phyloP scores from a whole-genome alignment of 2,113 vertebrate genomes.

The Boulengeromyrus knoepffleri region DNA sequence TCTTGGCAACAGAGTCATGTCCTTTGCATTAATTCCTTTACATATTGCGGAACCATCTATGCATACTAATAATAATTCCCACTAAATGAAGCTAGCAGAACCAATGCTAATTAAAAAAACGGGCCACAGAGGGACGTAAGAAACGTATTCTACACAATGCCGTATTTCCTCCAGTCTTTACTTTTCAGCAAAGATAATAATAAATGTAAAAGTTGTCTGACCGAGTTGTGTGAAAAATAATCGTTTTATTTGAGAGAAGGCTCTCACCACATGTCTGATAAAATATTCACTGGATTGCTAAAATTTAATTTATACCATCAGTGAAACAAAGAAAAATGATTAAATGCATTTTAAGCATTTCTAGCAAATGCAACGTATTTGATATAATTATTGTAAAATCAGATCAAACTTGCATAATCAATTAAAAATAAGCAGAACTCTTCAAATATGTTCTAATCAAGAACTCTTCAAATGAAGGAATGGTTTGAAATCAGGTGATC shows the following conservation, averaged over 20 bases:
- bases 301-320: neutral
- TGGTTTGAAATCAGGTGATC: neutral
- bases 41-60: neutral
- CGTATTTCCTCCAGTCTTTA: neutral
- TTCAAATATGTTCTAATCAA: neutral
- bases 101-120: neutral
- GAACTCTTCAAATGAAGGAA: neutral
- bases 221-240: neutral
- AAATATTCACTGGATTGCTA: neutral
- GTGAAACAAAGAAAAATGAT: neutral
- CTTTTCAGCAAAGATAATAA: neutral
- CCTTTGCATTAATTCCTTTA: neutral
- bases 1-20: constrained; percentile 1
- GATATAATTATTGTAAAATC: neutral
- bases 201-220: neutral
- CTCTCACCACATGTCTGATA: neutral
- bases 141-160: neutral
- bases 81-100: neutral
- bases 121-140: neutral
- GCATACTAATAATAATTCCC: neutral
- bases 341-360: neutral
- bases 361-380: neutral
- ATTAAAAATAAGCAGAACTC: neutral
- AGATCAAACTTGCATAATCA: neutral
- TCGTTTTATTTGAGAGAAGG: neutral